Evolutionary conservation across 2,113 vertebrate genomes (phyloP).

Genomic region (Eonycteris spelaea): DNA sequence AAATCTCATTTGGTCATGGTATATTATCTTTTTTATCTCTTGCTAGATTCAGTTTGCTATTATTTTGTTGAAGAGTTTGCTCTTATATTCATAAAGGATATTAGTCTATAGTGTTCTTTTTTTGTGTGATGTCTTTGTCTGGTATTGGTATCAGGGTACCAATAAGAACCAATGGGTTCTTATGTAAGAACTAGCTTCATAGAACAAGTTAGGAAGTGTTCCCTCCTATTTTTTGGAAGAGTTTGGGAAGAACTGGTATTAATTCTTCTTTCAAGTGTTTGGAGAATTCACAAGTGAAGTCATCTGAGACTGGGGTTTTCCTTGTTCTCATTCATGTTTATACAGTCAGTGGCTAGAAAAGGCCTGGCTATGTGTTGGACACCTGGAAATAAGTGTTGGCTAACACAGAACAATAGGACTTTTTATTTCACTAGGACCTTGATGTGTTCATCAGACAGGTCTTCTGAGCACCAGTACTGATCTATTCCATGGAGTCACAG

Average conservation of each 20-base stretch:
- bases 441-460: background rate
- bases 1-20: background rate
- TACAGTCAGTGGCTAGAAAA: background rate
- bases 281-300: background rate
- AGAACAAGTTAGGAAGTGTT: background rate
- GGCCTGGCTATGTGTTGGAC: background rate
- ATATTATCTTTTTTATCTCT: background rate
- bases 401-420: background rate
- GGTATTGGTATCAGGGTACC: background rate
- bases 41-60: background rate
- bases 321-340: background rate
- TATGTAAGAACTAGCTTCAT: background rate
- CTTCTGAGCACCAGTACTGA: background rate
- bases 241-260: background rate
- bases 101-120: background rate
- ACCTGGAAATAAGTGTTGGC: background rate
- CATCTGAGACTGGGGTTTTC: background rate
- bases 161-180: background rate
- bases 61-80: background rate
- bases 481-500: background rate
- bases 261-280: background rate
- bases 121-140: background rate
- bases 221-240: background rate
- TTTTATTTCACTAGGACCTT: background rate
- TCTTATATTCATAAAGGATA: background rate